Conservation (phyloP, 2,113 vertebrate species). For the Charina bottae region DNA sequence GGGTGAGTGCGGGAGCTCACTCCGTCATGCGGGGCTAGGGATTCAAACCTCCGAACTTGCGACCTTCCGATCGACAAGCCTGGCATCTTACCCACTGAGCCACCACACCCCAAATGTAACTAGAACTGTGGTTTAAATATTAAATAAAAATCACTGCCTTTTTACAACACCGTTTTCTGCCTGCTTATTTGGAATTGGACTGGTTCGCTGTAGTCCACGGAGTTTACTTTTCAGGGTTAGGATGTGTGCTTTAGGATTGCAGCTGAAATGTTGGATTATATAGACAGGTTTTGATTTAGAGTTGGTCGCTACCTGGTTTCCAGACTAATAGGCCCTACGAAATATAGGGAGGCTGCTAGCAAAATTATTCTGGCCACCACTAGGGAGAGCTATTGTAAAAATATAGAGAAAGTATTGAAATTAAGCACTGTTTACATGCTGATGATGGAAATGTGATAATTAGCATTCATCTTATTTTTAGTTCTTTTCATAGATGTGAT, state of each 20-base stretch:
- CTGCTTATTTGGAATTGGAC: not conserved
- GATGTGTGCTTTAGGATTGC: not conserved
- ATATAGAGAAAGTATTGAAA: constrained; percentile 34
- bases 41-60: too few species aligned
- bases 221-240: not conserved
- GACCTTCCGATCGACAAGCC: too few species aligned
- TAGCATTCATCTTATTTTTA: constrained; percentile 58
- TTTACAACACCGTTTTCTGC: too few species aligned
- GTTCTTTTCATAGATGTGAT: constrained; percentile 34
- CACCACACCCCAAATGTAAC: too few species aligned
- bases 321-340: not conserved
- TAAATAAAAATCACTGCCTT: not conserved
- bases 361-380: constrained; percentile 62
- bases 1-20: too few species aligned
- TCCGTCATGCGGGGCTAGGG: too few species aligned
- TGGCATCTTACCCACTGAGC: too few species aligned
- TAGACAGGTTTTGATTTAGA: not conserved
- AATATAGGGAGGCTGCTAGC: not conserved
- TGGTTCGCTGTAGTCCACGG: not conserved
- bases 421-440: constrained; percentile 34
- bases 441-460: constrained; percentile 48
- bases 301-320: not conserved
- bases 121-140: not conserved
- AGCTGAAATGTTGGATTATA: not conserved
- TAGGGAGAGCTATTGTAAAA: constrained; percentile 79